Evolutionary conservation across 2,113 vertebrate genomes (phyloP), one percentile per base, ranked within the genome.

Genomic region (Brienomyrus brachyistius): DNA sequence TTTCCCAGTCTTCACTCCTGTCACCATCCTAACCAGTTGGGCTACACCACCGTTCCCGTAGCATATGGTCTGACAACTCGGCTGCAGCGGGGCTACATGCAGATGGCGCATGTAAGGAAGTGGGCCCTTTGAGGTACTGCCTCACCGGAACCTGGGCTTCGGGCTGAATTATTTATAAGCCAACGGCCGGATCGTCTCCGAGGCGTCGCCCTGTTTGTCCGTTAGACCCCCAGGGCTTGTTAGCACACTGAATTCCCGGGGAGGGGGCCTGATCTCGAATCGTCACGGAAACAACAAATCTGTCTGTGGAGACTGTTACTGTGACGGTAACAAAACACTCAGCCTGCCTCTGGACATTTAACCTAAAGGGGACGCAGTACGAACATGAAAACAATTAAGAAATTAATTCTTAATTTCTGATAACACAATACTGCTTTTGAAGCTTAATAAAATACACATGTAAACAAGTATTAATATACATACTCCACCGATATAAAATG

Each of bases 51-150:
- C 56, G 91, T 92, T 92, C 92, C 92, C 91, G 86, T 91, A 94
- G 93, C 93, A 93, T 94, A 92, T 94, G 93, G 92, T 92, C 92
- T 93, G 94, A 80, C 89, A 91, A 90, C 92, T 92, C 91, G 90
- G 59, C 92, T 92, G 92, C 91, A 91, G 89, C 90, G 47, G n/a
- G 27, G 88, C 35, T 90, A 92, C 94, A 91, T 89, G 74, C 93
- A 93, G 94, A 94, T 92, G 87, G 85, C 88, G 94, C 93, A 92
- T 0, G 5, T 17, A 91, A 92, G 91, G 92, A 92, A 94, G 94
- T 90, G 93, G 93, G 93, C 91, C 21, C 13, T 40, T 19, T 40
- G 92, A 92, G 92, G 88, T 90, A 92, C 82, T 89, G 90, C 90
- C 48, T 59, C 92, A 91, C 88, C 89, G 94, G 86, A 92, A 91